Evolutionary conservation across 2,888 invertebrate genomes (phyloP).

Genomic region (Heterodera filipjevi): DNA sequence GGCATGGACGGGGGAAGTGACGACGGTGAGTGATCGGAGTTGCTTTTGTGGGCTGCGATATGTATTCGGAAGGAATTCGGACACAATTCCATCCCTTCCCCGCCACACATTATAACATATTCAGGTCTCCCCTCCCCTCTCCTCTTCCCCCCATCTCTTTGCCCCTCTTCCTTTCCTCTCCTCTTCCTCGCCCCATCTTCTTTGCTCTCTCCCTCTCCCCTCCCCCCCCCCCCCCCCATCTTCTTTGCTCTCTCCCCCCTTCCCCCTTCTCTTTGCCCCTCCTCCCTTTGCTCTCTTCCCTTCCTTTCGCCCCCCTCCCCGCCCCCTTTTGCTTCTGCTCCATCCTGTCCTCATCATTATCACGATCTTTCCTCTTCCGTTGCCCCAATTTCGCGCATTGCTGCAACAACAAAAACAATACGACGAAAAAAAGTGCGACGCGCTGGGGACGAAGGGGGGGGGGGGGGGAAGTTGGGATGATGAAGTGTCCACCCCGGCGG

Average conservation of each 20-base stretch:
- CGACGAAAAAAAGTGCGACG: slow-evolving; percentile 7
- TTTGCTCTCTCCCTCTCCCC: too few relatives aligned
- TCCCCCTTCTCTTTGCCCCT: too few relatives aligned
- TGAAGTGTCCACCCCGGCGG: neutral
- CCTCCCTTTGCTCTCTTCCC: too few relatives aligned
- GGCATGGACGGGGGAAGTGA: neutral
- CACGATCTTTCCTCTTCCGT: slow-evolving; percentile 2
- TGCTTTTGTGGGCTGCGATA: neutral
- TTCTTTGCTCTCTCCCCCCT: too few relatives aligned
- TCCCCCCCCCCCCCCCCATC: neutral
- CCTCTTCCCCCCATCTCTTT: neutral
- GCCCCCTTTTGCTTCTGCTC: too few relatives aligned
- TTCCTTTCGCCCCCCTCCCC: neutral
- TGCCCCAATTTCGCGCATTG: slow-evolving; percentile 8
- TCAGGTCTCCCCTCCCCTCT: neutral
- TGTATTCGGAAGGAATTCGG: slow-evolving; percentile 6
- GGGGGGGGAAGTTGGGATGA: neutral
- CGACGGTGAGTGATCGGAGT: neutral
- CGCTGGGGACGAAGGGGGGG: neutral
- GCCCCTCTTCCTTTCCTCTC: too few relatives aligned
- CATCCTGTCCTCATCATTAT: slow-evolving; percentile 2
- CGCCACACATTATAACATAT: neutral
- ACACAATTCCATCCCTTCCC: neutral
- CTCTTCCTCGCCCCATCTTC: too few relatives aligned
- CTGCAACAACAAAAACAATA: slow-evolving; percentile 9